Evolutionary conservation across 2,888 invertebrate species (phyloP).

Genomic region (Poecilobothrus nobilitatus): DNA sequence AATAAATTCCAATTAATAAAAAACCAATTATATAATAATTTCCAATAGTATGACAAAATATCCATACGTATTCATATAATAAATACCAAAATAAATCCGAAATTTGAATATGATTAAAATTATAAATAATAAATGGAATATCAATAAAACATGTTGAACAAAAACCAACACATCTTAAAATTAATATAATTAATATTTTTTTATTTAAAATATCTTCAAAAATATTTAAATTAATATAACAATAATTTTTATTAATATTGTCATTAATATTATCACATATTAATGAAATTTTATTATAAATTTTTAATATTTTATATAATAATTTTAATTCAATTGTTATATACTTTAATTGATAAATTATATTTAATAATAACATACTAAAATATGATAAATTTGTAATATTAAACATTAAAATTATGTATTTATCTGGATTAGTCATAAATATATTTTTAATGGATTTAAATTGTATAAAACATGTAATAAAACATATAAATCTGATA

Average conservation of each 20-base stretch:
- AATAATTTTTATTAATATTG: neutral
- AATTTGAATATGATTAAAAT: neutral
- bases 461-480: neutral
- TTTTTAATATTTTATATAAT: neutral
- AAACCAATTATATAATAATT: neutral
- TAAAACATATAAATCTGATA: neutral
- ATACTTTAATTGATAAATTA: neutral
- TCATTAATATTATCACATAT: neutral
- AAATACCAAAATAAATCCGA: neutral
- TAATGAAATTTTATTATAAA: neutral
- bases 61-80: neutral
- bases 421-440: neutral
- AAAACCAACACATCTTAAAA: neutral
- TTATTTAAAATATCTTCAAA: neutral
- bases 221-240: neutral
- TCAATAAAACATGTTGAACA: neutral
- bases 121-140: neutral
- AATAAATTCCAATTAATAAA: constrained; percentile 1
- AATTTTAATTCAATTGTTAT: neutral
- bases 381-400: neutral
- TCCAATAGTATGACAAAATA: neutral
- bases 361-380: neutral
- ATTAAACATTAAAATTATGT: neutral
- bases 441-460: neutral
- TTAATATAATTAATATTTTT: neutral